Base-by-base conservation (phyloP, 2,113 vertebrate genomes). In the Muntiacus reevesi region DNA sequence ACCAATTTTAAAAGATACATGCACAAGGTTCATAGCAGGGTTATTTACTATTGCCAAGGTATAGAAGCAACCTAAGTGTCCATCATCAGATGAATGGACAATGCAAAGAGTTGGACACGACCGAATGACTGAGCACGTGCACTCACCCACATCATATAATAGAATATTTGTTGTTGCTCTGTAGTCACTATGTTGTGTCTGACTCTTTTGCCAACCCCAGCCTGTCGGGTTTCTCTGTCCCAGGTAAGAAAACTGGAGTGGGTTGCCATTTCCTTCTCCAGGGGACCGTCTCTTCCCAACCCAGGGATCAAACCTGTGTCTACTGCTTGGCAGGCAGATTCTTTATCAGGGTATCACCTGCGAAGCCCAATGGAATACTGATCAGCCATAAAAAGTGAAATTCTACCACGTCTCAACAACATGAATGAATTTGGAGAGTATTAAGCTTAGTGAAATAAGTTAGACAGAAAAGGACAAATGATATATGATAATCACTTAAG, bases 41-140 rank as follows among this genome's bases (percentile, higher is more conserved):
- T 21, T 74, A 17, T 74, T 87, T 76, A 64, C 23, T 36, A 67
- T 55, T 60, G 55, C 27, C 28, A 83, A 62, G 21, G 7, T 40
- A 27, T 14, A 30, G 60, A 36, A 14, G 10, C 36, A 50, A 33
- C 1, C 19, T 33, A 10, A 33, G 33, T 60, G 6, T 19, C 33
- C 14, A 79, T 54, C 43, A 71, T 50, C 7, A 17, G 8, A 16
- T 47, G 71, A 82, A 28, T 10, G 17, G 40, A 50, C 0, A 27
- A 57, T 15, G 71, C 71, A 13, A 67, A 67, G 71, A 74, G 71
- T 2, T 25, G 28, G 21, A 74, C 36, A 74, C 2, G 6, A 43
- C 36, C 0, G 5, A 40, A 13, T 1, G 21, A 40, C 36, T 71
- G 21, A 43, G 11, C 11, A 74, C 0, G 0, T 43, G 71, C 5